These are phyloP conservation scores for Artemia sinica DNA, from an alignment of 2,888 invertebrate genomes.

Conservation along the genomic window DNA sequence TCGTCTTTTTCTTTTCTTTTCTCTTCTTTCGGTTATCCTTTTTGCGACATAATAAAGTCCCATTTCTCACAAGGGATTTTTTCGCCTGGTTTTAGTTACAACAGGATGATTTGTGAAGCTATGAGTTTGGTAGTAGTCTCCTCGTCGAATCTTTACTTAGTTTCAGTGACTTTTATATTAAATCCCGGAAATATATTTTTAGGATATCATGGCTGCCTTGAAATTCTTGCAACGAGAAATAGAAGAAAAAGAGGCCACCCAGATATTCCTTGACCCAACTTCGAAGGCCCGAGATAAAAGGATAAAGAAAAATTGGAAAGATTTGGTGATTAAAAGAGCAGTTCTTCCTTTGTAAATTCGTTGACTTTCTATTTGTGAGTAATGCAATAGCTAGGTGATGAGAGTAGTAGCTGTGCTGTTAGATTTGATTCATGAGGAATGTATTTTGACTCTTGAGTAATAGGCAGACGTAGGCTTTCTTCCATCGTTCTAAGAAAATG, in stretches of 20 bases:
- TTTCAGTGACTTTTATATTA: constrained; percentile 23
- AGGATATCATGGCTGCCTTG: constrained; percentile 64
- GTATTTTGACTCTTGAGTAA: too few species aligned
- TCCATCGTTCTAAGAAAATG: too few species aligned
- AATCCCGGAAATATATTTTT: constrained; percentile 27
- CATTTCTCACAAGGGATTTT: background rate
- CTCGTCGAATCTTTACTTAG: constrained; percentile 18
- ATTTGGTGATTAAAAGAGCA: constrained; percentile 44
- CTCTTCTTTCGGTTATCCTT: background rate
- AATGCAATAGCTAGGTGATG: too few species aligned
- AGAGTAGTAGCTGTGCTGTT: too few species aligned
- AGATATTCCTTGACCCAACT: constrained; percentile 58
- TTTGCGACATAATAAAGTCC: background rate
- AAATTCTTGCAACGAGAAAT: constrained; percentile 53
- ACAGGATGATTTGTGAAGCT: constrained; percentile 22
- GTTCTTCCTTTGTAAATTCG: constrained; percentile 33
- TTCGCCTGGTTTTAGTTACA: background rate
- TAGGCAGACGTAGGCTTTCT: too few species aligned
- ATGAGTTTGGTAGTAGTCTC: constrained; percentile 16
- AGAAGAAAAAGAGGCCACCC: constrained; percentile 54
- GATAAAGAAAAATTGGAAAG: constrained; percentile 43
- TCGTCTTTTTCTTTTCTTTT: background rate
- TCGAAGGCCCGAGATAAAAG: constrained; percentile 44
- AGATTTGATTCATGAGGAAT: too few species aligned
- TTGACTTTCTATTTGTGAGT: too few species aligned